Conservation (phyloP, 2,797 vertebrate species). For the Platyrinchus mystaceus region DNA sequence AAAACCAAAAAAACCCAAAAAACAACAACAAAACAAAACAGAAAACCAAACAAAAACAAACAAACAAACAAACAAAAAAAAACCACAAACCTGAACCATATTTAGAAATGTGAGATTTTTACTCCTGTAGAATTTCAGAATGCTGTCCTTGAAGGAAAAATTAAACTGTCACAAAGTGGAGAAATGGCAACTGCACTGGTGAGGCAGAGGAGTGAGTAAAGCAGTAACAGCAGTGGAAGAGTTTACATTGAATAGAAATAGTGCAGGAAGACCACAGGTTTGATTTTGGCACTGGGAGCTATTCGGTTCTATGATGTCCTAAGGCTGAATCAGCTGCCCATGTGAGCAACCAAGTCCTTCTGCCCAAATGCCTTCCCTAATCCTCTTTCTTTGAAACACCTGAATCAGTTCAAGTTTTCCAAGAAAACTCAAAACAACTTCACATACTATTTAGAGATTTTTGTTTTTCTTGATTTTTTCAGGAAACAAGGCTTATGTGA, state of each 20-base stretch:
- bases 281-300: background rate
- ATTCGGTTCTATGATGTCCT: conserved; percentile 11
- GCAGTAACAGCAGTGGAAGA: background rate
- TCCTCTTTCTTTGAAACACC: background rate
- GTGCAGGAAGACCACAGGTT: background rate
- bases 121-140: background rate
- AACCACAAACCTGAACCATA: background rate
- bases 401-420: background rate
- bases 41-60: background rate
- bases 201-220: background rate
- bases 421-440: background rate
- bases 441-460: background rate
- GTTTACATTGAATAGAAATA: background rate
- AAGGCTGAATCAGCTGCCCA: conserved; percentile 22
- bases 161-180: background rate
- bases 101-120: background rate
- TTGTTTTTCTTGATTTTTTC: background rate
- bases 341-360: background rate
- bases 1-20: no score
- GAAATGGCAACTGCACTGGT: background rate
- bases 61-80: background rate
- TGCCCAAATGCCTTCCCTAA: background rate
- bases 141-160: background rate
- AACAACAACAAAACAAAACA: no score
- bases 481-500: background rate